These are phyloP conservation scores for Neelides sp. DNA, from an alignment of 1,140 invertebrate genomes.

Conservation along the genomic window DNA sequence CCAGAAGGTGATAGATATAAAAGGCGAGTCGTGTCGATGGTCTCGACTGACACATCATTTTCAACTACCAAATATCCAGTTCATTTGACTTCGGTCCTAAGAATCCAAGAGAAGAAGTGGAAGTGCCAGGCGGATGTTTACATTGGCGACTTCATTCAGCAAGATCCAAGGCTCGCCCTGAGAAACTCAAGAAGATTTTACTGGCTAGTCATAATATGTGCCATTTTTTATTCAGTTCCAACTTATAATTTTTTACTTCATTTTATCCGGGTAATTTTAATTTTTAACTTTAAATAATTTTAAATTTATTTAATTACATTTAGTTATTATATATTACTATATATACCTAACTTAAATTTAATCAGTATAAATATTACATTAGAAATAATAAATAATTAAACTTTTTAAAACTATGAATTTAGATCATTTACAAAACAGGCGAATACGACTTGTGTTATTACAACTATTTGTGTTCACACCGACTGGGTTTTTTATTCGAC, in stretches of 20 bases:
- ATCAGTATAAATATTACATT: no score
- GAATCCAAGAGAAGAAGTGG: no score
- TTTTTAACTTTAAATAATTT: no score
- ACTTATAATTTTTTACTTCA: slow-evolving; percentile 76
- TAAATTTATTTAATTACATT: no score
- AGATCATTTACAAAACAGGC: slow-evolving; percentile 66
- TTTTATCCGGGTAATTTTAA: slow-evolving; percentile 54
- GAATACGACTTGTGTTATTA: slow-evolving; percentile 86
- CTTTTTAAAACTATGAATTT: slow-evolving; percentile 31
- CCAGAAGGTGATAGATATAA: no score
- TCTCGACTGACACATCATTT: no score
- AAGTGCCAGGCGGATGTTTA: slow-evolving; percentile 8
- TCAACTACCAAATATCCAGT: no score
- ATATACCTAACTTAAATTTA: no score
- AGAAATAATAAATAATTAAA: no score
- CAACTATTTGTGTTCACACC: slow-evolving; percentile 79
- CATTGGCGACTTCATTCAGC: slow-evolving; percentile 5
- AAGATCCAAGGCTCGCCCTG: not conserved
- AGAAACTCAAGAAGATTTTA: slow-evolving; percentile 25
- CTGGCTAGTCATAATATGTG: slow-evolving; percentile 68
- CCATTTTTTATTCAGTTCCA: slow-evolving; percentile 75
- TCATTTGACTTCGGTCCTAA: no score
- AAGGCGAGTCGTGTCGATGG: no score
- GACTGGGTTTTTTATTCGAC: slow-evolving; percentile 56
- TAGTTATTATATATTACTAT: no score